These are phyloP conservation scores for Pseudobourletiella spinata DNA, from an alignment of 1,140 invertebrate species.

Conservation along the genomic window DNA sequence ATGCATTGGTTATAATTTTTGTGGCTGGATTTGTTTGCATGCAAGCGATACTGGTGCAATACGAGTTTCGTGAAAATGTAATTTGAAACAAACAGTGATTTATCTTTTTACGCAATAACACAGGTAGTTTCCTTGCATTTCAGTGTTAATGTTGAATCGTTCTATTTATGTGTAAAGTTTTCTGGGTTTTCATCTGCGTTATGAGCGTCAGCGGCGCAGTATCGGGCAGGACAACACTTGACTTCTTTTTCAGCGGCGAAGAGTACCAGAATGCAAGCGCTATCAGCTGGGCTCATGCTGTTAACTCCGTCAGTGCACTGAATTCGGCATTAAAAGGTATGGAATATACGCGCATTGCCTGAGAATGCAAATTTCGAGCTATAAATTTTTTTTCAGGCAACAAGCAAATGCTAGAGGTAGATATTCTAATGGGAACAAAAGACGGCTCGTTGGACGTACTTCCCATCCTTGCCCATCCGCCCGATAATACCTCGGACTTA, in stretches of 20 bases:
- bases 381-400: slow-evolving; percentile 44
- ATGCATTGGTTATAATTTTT: too few relatives aligned
- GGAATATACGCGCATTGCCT: neutral
- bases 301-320: slow-evolving; percentile 58
- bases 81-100: too few relatives aligned
- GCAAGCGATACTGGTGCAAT: neutral
- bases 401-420: slow-evolving; percentile 77
- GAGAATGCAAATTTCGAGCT: neutral
- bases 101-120: too few relatives aligned
- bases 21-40: too few relatives aligned
- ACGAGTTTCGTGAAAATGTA: too few relatives aligned
- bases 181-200: neutral
- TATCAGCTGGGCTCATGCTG: slow-evolving; percentile 73
- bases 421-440: slow-evolving; percentile 61
- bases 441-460: slow-evolving; percentile 40
- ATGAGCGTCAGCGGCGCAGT: neutral
- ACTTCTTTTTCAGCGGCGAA: neutral
- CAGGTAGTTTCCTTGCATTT: too few relatives aligned
- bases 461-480: slow-evolving; percentile 82
- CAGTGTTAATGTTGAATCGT: too few relatives aligned
- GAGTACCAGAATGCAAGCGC: slow-evolving; percentile 35
- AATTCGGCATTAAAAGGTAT: slow-evolving; percentile 43
- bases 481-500: slow-evolving; percentile 60
- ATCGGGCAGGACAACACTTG: neutral
- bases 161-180: too few relatives aligned